Percentiles rank a stretch among this genome's conserved stretches.
phyloP scores from a whole-genome alignment of 2,888 invertebrate species.

The Uropetala carovei region DNA sequence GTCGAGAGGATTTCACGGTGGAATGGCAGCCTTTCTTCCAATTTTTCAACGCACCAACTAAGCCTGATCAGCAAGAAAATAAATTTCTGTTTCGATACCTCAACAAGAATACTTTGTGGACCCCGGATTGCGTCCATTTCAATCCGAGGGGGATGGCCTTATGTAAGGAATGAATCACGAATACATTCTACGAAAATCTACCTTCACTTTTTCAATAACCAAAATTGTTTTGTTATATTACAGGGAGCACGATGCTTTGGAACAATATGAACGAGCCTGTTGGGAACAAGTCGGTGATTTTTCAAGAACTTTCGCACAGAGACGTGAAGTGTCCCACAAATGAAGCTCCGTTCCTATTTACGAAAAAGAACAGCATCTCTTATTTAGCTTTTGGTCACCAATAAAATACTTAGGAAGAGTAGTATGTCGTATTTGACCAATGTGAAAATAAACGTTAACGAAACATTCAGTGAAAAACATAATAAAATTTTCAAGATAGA shows the following conservation, averaged over 20 bases:
- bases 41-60: constrained; percentile 81
- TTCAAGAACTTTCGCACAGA: constrained; percentile 72
- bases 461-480: background rate
- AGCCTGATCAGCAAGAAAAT: background rate
- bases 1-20: constrained; percentile 83
- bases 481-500: background rate
- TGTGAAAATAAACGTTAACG: background rate
- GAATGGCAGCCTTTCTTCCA: constrained; percentile 85
- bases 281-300: constrained; percentile 75
- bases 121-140: constrained; percentile 71
- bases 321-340: constrained; percentile 76
- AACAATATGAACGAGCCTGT: constrained; percentile 80
- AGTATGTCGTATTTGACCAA: background rate
- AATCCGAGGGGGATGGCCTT: constrained; percentile 87
- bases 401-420: background rate
- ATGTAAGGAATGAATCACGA: constrained; percentile 75
- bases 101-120: constrained; percentile 78
- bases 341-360: constrained; percentile 75
- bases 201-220: background rate
- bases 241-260: constrained; percentile 79
- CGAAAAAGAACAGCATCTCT: constrained; percentile 68
- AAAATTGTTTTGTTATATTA: constrained; percentile 68
- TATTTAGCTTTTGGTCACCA: background rate
- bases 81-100: constrained; percentile 82
- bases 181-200: background rate